These are phyloP conservation scores for Platynereis dumerilii DNA, from an alignment of 2,888 invertebrate genomes.

Conservation along the genomic window DNA sequence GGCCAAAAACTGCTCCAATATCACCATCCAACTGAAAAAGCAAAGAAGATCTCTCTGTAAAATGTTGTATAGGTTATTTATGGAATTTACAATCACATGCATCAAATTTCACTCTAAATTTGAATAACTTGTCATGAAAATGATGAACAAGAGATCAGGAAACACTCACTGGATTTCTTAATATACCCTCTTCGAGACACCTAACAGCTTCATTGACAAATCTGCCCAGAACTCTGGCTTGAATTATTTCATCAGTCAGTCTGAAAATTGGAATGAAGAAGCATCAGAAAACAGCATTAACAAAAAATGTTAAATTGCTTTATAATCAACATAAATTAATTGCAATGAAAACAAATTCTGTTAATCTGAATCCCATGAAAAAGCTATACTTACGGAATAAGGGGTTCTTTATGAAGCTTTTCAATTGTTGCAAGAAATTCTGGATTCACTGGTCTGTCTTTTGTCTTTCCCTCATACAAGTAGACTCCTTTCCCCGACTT, in stretches of 20 bases:
- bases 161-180: slow-evolving; percentile 80
- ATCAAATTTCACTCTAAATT: no score
- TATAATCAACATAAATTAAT: no score
- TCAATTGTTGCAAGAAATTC: slow-evolving; percentile 81
- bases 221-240: slow-evolving; percentile 87
- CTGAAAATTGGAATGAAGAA: slow-evolving; percentile 47
- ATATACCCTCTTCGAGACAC: slow-evolving; percentile 94
- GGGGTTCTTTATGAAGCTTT: slow-evolving; percentile 80
- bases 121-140: no score
- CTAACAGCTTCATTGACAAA: slow-evolving; percentile 98
- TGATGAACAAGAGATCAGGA: no score
- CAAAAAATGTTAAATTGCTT: no score
- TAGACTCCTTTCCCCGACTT: slow-evolving; percentile 95
- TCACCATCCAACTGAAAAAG: slow-evolving; percentile 85
- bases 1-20: slow-evolving; percentile 97
- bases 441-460: slow-evolving; percentile 76
- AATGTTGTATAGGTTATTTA: no score
- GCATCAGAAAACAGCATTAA: no score
- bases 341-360: neutral
- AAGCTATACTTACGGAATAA: slow-evolving; percentile 66
- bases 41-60: no score
- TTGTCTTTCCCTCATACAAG: slow-evolving; percentile 74
- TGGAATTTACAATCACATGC: no score
- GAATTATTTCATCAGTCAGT: slow-evolving; percentile 72
- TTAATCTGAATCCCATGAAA: neutral